Conservation (phyloP, 2,888 invertebrate genomes). For the Chironomus tentans region DNA sequence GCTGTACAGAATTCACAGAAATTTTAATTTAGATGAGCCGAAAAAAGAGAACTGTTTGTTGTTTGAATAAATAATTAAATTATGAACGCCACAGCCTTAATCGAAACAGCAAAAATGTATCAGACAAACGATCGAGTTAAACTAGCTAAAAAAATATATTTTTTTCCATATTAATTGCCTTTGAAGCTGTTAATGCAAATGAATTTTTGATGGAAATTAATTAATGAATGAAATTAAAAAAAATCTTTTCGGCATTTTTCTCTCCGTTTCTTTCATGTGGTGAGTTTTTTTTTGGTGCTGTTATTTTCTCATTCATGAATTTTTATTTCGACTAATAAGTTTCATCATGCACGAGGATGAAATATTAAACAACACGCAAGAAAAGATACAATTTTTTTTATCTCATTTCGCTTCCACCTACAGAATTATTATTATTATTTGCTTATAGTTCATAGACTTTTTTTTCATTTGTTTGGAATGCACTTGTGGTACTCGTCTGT, state of each 20-base stretch:
- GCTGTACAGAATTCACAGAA: background rate
- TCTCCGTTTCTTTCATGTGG: no score
- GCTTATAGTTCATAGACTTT: no score
- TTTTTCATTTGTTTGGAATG: no score
- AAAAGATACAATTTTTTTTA: no score
- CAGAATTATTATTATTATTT: no score
- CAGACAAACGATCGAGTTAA: background rate
- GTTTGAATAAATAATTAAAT: slow-evolving; percentile 25
- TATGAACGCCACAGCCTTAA: background rate
- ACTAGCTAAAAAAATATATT: background rate
- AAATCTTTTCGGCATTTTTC: background rate
- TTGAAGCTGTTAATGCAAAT: background rate
- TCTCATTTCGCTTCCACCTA: no score
- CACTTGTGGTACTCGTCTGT: no score
- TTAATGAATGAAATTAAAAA: background rate
- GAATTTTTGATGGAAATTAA: background rate
- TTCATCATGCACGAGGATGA: no score
- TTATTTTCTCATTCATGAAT: no score
- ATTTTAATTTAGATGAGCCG: background rate
- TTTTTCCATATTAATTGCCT: background rate
- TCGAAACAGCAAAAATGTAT: background rate
- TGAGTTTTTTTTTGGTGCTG: no score
- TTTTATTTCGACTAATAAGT: no score
- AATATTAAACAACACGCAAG: no score
- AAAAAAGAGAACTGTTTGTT: slow-evolving; percentile 13